Base-by-base conservation (phyloP, 2,888 invertebrate genomes). In the Stictocephala bisonia region DNA sequence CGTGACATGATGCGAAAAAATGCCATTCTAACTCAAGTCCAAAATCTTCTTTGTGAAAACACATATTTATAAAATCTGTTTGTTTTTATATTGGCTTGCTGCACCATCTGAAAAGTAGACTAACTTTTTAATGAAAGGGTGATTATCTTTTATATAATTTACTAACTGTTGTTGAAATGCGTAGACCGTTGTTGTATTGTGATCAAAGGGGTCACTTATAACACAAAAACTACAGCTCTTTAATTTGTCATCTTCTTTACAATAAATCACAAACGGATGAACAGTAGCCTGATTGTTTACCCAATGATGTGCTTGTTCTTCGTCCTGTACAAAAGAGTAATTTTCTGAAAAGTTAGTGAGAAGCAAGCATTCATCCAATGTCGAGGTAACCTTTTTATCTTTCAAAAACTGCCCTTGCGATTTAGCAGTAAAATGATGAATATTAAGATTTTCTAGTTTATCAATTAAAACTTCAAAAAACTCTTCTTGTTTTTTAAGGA, bases 261-360 rank as follows among this genome's bases (percentile, higher is more conserved):
- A 67, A 48, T 67, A 67, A 18, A 67, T n/a, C 15, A 67, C 24
- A 44, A 67, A 50, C 15, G 68, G 68, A 44, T 50, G 50, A 31
- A 51, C 51, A 9, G 67, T 44, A 9, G 51, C 68, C 11, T 51
- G 48, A 18, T 31, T 51, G 9, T 50, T 68, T 4, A 51, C 31
- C 68, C 68, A 68, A 31, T 68, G 50, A 50, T 51, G 31, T 15
- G 50, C 68, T 68, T 68, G 68, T 15, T 15, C 68, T 68, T 68
- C 68, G 18, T 68, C 68, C 50, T 68, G 68, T 9, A 29, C 31
- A 44, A 68, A 68, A 26, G 29, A 29, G 6, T 58, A 29, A 26
- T 67, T 48, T 67, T 29, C 48, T 27, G 50, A 50, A 3, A 51
- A 68, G 29, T 68, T 50, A 20, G 27, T 6, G 1, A 51, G 31